phyloP scores from a whole-genome alignment of 1,140 invertebrate species.

The Musca vetustissima region DNA sequence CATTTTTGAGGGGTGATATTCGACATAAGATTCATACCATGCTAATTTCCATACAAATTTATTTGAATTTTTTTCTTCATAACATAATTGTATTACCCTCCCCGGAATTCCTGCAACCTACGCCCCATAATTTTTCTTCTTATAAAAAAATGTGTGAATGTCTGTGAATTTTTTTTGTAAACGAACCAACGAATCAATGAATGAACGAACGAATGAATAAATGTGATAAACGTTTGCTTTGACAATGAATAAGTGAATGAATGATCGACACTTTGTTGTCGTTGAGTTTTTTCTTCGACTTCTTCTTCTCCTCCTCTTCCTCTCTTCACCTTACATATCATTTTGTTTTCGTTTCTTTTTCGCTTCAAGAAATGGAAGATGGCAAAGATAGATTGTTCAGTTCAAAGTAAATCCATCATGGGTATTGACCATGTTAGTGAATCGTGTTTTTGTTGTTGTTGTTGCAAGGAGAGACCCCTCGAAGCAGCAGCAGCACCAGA shows the following conservation, averaged over 20 bases:
- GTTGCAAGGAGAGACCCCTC: not conserved
- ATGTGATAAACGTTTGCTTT: not conserved
- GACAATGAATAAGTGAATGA: conserved; percentile 26
- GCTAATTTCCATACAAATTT: no score
- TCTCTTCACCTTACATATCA: not conserved
- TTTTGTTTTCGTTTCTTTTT: not conserved
- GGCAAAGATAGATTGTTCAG: conserved; percentile 18
- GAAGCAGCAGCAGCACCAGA: not conserved
- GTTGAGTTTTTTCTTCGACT: not conserved
- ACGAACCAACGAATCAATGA: conserved; percentile 7
- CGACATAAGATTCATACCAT: no score
- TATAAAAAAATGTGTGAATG: not conserved
- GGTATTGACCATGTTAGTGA: not conserved
- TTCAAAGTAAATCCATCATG: conserved; percentile 18
- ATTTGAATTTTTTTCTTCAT: no score
- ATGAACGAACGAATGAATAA: conserved; percentile 3
- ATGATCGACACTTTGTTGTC: conserved; percentile 21
- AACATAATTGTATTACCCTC: no score
- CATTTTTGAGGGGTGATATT: no score
- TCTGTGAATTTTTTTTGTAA: not conserved
- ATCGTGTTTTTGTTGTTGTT: no score
- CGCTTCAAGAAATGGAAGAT: not conserved
- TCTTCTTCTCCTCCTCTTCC: not conserved
- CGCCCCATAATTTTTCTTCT: no score
- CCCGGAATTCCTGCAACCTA: no score